Base-by-base conservation (phyloP, 2,113 vertebrate species). In the Prunella himalayana region DNA sequence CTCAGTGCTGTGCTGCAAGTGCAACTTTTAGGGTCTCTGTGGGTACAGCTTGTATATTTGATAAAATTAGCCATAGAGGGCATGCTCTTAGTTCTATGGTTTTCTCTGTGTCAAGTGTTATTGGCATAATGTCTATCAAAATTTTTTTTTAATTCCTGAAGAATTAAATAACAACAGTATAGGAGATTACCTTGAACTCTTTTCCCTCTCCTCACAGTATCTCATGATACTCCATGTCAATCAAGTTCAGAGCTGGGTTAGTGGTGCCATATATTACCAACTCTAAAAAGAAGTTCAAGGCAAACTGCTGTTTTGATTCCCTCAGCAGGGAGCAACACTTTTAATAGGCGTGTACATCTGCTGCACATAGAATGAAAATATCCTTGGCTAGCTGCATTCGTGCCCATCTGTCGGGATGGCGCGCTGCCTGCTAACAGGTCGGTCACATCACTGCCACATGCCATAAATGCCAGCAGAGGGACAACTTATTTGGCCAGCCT, bases 401-500 rank as follows among this genome's bases (percentile, higher is more conserved):
- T 37, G 82, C 77, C 96, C 94, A 97, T 98, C 97, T 98, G 96
- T 77, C 75, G 10, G 49, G 51, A 84, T 97, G 97, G 97, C 95
- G 0, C 35, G 23, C 54, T 97, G 95, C 95, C 97, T 94, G 91
- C 88, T 73, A 37, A 54, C 70, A 80, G 95, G 92, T 88, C 95
- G 21, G 77, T 96, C 93, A 93, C 54, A 92, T 87, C 49, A 69
- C 22, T 95, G 94, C 86, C 94, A 96, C 91, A 63, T 87, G 91
- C 79, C 82, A 75, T 9, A 85, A 77, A 53, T 72, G 72, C 85
- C 56, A 94, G 69, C 37, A 91, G 51, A 81, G 49, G 82, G 37
- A 84, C 44, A 13, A 61, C 68, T 88, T 92, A 63, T 31, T 82
- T 68, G 64, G 57, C 79, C 60, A 94, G 72, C 24, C 66, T 75